These are phyloP conservation scores for Drosophila seclusa DNA, from an alignment of 2,888 invertebrate genomes.

Conservation along the genomic window DNA sequence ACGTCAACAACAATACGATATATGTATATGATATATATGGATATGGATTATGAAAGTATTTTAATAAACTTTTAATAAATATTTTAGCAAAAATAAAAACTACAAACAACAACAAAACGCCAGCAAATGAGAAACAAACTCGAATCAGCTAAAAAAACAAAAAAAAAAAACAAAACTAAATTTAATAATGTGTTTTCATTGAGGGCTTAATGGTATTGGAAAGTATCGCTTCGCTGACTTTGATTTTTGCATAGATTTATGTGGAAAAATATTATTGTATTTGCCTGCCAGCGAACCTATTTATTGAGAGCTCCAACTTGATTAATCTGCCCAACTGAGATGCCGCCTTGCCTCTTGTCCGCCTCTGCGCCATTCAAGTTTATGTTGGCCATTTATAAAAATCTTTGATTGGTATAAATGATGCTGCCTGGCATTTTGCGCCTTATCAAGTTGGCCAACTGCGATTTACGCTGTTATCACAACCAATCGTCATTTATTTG, in stretches of 20 bases:
- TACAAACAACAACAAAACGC: conserved; percentile 15
- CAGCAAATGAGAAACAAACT: conserved; percentile 39
- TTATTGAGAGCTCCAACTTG: conserved; percentile 48
- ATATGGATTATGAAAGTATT: conserved; percentile 76
- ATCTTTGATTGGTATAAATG: conserved; percentile 77
- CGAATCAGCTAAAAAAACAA: conserved; percentile 28
- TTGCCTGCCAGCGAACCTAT: conserved; percentile 42
- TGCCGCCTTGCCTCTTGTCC: background rate
- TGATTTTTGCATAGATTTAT: conserved; percentile 33
- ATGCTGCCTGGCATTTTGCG: conserved; percentile 53
- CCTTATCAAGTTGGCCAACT: conserved; percentile 68
- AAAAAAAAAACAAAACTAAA: conserved; percentile 10
- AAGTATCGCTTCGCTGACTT: conserved; percentile 17
- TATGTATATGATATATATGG: conserved; percentile 56
- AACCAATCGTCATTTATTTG: conserved; percentile 41
- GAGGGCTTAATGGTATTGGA: background rate
- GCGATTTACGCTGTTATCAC: conserved; percentile 27
- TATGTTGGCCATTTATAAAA: conserved; percentile 60
- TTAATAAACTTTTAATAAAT: conserved; percentile 80
- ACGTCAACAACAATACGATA: conserved; percentile 59
- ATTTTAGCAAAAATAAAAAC: conserved; percentile 76
- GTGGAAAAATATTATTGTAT: conserved; percentile 44
- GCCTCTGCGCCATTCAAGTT: conserved; percentile 15
- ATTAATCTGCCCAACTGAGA: conserved; percentile 44
- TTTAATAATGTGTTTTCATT: conserved; percentile 36